Conservation (phyloP, 2,888 invertebrate species). For the Lycophotia porphyrea region DNA sequence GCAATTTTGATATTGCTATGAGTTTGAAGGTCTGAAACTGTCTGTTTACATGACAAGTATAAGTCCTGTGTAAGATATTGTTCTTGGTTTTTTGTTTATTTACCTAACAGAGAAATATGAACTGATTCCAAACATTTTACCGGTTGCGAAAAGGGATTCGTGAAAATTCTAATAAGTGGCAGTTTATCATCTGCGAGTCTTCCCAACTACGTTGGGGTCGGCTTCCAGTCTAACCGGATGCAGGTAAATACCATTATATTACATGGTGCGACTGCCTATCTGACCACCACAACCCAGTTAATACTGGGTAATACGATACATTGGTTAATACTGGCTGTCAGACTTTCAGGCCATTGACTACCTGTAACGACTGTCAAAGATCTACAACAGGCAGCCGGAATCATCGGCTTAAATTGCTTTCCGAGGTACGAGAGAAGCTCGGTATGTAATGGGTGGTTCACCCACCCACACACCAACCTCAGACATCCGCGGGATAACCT, state of each 20-base stretch:
- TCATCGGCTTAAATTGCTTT: neutral
- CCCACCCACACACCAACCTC: neutral
- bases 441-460: neutral
- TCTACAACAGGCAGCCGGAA: neutral
- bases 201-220: too few relatives aligned
- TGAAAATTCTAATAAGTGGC: neutral
- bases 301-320: too few relatives aligned
- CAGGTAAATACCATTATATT: too few relatives aligned
- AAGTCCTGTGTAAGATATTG: neutral
- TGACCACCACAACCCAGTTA: neutral
- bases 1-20: conserved; percentile 40
- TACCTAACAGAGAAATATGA: neutral
- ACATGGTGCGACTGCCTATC: too few relatives aligned
- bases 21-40: conserved; percentile 34
- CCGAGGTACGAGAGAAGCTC: neutral
- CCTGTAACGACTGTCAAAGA: neutral
- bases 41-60: conserved; percentile 1
- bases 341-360: neutral
- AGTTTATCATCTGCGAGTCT: too few relatives aligned
- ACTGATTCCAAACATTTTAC: neutral
- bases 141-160: neutral
- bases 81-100: neutral
- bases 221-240: too few relatives aligned
- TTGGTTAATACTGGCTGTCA: neutral
- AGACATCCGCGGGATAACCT: too few relatives aligned